Evolutionary conservation across 2,888 invertebrate genomes (phyloP), one percentile per base, ranked within the genome.

Genomic region (Habroteleia sp.): DNA sequence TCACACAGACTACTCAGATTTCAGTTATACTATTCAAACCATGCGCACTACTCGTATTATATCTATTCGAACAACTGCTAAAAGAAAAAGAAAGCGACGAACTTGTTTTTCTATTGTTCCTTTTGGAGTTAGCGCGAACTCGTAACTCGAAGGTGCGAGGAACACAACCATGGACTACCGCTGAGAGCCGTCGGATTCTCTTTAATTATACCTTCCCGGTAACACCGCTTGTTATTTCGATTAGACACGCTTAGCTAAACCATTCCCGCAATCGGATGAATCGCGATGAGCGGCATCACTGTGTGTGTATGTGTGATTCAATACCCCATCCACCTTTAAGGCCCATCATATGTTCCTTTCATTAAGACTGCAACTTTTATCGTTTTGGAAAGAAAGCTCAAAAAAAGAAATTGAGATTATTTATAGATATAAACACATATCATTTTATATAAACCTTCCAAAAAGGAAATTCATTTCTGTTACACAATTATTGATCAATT

Each of bases 171-270:
- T 13, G 58, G 35, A 65, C 60, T 63, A 46, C 74, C 14, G 74
- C 58, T 60, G 66, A 39, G 73, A 46, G 10, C 33, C 14, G 10
- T 33, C 17, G 14, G 29, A 60, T 65, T 65, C 56, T 16, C 54
- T 68, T 83, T 84, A 84, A 84, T 85, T 81, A 80, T 76, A 81
- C 74, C 79, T 75, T 77, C 74, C 48, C 56, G 56, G 68, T 75
- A 78, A 79, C 81, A 80, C 79, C 81, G 80, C 80, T 83, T 79
- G 80, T 85, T 83, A 83, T 80, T 82, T 79, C 82, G 83, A 84
- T 85, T 84, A 84, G 82, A 81, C 77, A 78, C 80, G 82, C 77
- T 81, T 82, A 81, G 80, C 82, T 76, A 76, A 78, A 78, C 65
- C 71, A 77, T 84, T 82, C 80, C 72, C 17, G 35, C 37, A 27